Evolutionary conservation across 2,113 vertebrate species (phyloP), one percentile per base, ranked within the genome.

Genomic region (Pavo muticus): DNA sequence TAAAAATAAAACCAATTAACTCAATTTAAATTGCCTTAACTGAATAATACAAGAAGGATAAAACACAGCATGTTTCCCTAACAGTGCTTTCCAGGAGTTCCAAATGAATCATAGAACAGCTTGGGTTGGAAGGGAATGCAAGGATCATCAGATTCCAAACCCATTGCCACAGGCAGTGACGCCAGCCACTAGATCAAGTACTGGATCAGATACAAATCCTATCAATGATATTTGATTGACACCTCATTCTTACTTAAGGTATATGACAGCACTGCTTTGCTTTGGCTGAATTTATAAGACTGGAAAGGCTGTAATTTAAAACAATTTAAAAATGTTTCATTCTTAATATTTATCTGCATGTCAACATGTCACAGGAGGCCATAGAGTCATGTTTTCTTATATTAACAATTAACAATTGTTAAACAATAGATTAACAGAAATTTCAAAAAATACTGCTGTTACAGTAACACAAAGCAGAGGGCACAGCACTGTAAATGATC

Each of bases 281-380:
- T 88, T 73, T 7, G 0, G n/a, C n/a, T 57, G n/a, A 42, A 10
- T 67, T 76, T 32, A 17, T 10, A 76, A 24, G 61, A 64, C 25
- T 6, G 57, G 25, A 78, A 47, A 42, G 56, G 40, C 11, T 10
- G 39, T 50, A 35, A 79, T 30, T 61, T 44, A 69, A 69, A 69
- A 5, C 10, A 39, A 8, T 52, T 71, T 42, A 35, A 1, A 11
- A 0, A 11, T 47, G 29, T 3, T 0, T 39, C 56, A 39, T 57
- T 70, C 60, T 60, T 72, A 37, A 15, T 7, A 27, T 90, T 83
- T 75, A 70, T 30, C 68, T 93, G 50, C 13, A n/a, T 7, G 3
- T 29, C 19, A 25, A 1, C 16, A 37, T 10, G 14, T 44, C 56
- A 47, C 24, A 60, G 60, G 37, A 91, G 52, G 29, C 30, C 45